Evolutionary conservation across 1,140 invertebrate genomes (phyloP).

Genomic region (Matsumurasca onukii): DNA sequence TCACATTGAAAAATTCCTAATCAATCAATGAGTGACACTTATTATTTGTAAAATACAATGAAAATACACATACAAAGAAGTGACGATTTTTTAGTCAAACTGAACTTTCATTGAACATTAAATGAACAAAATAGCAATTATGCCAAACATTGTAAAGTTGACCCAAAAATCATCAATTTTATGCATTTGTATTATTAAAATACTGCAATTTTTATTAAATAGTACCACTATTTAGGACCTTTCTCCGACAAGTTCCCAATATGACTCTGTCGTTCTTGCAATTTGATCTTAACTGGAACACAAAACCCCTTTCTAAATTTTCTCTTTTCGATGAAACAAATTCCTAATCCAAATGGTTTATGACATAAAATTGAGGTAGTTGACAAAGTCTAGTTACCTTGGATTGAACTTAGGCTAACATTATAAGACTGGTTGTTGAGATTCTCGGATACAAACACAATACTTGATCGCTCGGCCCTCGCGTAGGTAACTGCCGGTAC

Average conservation of each 20-base stretch:
- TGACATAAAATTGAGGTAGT: constrained; percentile 9
- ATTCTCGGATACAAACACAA: background rate
- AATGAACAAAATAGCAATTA: too few species aligned
- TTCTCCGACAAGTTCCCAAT: background rate
- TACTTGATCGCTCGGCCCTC: background rate
- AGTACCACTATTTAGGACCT: background rate
- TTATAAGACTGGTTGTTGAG: background rate
- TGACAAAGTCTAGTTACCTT: background rate
- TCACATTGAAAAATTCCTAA: too few species aligned
- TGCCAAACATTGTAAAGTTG: too few species aligned
- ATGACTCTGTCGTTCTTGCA: background rate
- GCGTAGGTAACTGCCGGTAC: background rate
- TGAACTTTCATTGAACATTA: too few species aligned
- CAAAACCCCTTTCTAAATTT: background rate
- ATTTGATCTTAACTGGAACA: background rate
- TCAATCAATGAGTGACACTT: too few species aligned
- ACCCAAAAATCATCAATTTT: too few species aligned
- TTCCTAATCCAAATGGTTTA: constrained; percentile 4
- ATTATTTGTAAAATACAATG: too few species aligned
- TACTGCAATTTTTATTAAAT: background rate
- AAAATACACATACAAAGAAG: too few species aligned
- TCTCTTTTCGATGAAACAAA: background rate
- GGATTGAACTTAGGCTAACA: background rate
- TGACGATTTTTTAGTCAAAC: too few species aligned
- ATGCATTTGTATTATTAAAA: background rate